Evolutionary conservation across 1,140 invertebrate species (phyloP).

Genomic region (Oncopeltus fasciatus): DNA sequence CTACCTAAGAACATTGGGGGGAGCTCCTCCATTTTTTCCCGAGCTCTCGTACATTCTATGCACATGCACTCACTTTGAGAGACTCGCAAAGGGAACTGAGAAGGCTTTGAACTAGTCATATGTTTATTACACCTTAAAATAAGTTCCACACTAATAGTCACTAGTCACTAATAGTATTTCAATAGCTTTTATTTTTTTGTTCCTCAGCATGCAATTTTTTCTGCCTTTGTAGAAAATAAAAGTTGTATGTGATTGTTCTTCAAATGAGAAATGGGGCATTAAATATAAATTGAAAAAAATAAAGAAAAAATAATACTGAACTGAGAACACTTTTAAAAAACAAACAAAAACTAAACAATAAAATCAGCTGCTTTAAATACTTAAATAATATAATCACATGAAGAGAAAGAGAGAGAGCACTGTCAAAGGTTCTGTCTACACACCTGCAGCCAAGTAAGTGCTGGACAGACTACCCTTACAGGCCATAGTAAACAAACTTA

Average conservation of each 20-base stretch:
- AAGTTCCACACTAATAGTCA: background rate
- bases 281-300: background rate
- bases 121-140: background rate
- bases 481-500: background rate
- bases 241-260: no score
- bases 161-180: background rate
- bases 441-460: background rate
- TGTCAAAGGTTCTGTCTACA: background rate
- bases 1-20: background rate
- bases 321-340: background rate
- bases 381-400: background rate
- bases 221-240: no score
- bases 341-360: background rate
- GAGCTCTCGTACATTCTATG: background rate
- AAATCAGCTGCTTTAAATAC: background rate
- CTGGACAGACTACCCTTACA: background rate
- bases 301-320: background rate
- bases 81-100: background rate
- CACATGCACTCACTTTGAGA: background rate
- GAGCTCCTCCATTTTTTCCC: background rate
- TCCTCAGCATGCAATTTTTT: background rate
- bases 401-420: background rate
- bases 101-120: background rate
- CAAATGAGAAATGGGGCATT: background rate
- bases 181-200: background rate